These are phyloP conservation scores for Daboia siamensis DNA, from an alignment of 2,113 vertebrate species.

Conservation along the genomic window DNA sequence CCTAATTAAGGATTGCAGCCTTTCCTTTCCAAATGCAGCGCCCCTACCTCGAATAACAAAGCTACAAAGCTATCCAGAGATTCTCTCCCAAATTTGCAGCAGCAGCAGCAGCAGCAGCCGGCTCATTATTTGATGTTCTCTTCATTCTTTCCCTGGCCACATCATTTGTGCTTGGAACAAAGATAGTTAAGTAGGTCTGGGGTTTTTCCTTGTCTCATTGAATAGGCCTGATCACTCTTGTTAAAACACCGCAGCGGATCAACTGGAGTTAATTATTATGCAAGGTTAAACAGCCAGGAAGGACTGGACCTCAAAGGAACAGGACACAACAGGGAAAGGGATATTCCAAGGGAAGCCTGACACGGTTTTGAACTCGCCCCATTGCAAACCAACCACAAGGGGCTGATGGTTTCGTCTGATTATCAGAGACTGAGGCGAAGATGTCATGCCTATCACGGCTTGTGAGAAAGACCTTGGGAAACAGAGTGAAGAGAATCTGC, in stretches of 20 bases:
- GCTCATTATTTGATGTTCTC: conserved; percentile 57
- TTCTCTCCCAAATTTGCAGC: conserved; percentile 54
- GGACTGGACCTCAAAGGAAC: conserved; percentile 65
- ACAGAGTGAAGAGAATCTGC: too few relatives aligned
- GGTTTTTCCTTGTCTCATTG: conserved; percentile 63
- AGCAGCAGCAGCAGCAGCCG: too few relatives aligned
- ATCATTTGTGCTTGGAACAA: conserved; percentile 66
- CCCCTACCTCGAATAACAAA: conserved; percentile 48
- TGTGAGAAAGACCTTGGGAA: too few relatives aligned
- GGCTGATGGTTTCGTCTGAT: background rate
- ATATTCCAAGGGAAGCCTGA: conserved; percentile 35
- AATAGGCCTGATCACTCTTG: conserved; percentile 63
- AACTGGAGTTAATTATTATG: conserved; percentile 72
- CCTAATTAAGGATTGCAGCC: background rate
- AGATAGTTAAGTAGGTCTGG: conserved; percentile 52
- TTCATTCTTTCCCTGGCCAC: conserved; percentile 3
- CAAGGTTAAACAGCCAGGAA: conserved; percentile 67
- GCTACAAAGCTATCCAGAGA: conserved; percentile 26
- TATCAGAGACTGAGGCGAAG: background rate
- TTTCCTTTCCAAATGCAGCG: background rate
- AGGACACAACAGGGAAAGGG: conserved; percentile 41
- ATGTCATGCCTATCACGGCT: background rate
- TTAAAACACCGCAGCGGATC: conserved; percentile 69
- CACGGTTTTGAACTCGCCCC: conserved; percentile 33
- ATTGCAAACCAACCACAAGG: background rate